Conservation (phyloP, 2,797 vertebrate genomes). For the Pteronotus mesoamericanus region DNA sequence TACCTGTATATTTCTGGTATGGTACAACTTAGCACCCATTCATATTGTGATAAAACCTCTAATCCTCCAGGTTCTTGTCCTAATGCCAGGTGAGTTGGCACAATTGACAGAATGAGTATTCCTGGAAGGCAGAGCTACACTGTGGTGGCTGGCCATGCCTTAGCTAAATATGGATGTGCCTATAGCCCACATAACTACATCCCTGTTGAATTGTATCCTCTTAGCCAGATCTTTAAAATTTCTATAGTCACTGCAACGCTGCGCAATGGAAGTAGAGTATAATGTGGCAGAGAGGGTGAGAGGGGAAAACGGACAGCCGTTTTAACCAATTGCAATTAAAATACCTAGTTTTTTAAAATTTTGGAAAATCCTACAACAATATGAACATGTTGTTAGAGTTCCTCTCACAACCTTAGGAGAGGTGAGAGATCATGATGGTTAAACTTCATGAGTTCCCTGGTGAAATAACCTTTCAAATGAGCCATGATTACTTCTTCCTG, state of each 20-base stretch:
- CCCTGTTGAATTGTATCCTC: neutral
- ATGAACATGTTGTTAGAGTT: neutral
- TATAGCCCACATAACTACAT: neutral
- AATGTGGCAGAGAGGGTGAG: neutral
- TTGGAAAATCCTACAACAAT: neutral
- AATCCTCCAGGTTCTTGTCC: neutral
- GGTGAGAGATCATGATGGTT: neutral
- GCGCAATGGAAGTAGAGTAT: neutral
- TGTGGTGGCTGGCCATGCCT: neutral
- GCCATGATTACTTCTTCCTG: neutral
- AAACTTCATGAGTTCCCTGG: neutral
- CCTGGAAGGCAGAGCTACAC: neutral
- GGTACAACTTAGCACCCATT: neutral
- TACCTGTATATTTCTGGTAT: neutral
- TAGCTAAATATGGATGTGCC: neutral
- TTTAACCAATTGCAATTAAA: neutral
- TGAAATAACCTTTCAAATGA: neutral
- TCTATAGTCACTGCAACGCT: neutral
- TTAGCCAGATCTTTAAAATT: neutral
- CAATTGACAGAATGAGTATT: neutral
- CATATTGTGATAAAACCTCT: neutral
- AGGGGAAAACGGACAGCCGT: neutral
- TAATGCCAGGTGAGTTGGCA: neutral
- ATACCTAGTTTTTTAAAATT: neutral
- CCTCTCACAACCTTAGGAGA: neutral